Evolutionary conservation across 2,888 invertebrate species (phyloP), one percentile per base, ranked within the genome.

Genomic region (Bhutanitis thaidina): DNA sequence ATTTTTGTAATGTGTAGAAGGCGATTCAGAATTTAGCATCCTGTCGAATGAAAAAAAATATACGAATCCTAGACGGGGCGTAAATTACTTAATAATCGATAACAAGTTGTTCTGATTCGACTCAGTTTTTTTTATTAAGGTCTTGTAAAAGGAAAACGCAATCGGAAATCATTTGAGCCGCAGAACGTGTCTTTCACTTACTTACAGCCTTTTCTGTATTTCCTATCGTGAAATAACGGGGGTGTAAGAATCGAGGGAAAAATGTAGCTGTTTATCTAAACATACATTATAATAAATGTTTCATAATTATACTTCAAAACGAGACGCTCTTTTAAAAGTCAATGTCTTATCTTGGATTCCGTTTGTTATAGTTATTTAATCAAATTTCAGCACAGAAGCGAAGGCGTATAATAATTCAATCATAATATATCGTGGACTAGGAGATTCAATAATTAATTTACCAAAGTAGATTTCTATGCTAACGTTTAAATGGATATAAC

Each of bases 151-250:
- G 67, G 64, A 67, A 66, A 70, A 71, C 74, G 71, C 71, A 71
- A 80, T 80, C 77, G 78, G 75, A 80, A 80, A 71, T 75, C 74
- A 71, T 73, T 52, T 67, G 68, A 65, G 67, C 69, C 61, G 60
- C 66, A 64, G 65, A 67, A 62, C 64, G 63, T 67, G 66, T 68
- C 66, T 61, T 52, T 61, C 61, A 62, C 59, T 60, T 47, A 56
- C 59, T 62, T 3, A 63, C 55, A 56, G 57, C 35, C 49, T 37
- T 56, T 56, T 58, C 53, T 55, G 51, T 55, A 45, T 45, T 40
- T 50, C 34, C 45, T 41, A 16, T 35, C 49, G 14, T 34, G 27
- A 27, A 32, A 40, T 43, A 20, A 29, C 15, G 8, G 38, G 37
- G 12, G 0, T 52, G 38, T 32, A 15, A 41, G 27, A 35, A 14